A percentile compares a stretch with the other conserved stretches of the same genome.
Evolutionary conservation across 2,113 vertebrate genomes (phyloP).

Genomic region (Hemiscyllium ocellatum): DNA sequence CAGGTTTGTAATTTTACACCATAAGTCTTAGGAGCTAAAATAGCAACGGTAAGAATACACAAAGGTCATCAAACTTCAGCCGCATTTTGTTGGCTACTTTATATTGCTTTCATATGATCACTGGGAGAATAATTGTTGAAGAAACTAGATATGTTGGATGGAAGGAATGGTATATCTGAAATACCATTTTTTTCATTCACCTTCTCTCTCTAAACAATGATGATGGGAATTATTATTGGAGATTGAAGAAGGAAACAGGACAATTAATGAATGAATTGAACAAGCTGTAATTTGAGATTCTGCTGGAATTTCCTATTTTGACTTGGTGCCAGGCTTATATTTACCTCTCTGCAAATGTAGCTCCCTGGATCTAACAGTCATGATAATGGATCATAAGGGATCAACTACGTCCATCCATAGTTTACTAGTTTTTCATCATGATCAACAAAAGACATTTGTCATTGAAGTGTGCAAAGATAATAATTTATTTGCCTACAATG

Average conservation of each 20-base stretch:
- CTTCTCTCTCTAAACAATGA: neutral
- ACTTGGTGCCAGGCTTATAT: neutral
- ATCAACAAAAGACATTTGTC: neutral
- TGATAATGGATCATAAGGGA: neutral
- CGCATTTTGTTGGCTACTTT: neutral
- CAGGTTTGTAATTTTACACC: neutral
- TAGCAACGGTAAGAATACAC: neutral
- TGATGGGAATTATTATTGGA: neutral
- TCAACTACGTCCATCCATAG: neutral
- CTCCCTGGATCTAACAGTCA: neutral
- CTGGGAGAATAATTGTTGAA: neutral
- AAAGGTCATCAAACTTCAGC: neutral
- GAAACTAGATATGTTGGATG: neutral
- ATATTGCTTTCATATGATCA: neutral
- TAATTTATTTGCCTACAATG: neutral
- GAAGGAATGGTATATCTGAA: neutral
- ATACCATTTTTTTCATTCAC: neutral
- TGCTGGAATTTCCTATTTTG: neutral
- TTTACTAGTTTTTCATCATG: neutral
- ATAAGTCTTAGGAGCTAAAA: neutral
- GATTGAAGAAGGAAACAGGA: neutral
- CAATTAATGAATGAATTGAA: neutral
- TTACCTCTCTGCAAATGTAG: neutral
- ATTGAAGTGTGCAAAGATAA: neutral
- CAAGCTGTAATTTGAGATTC: neutral